Percentiles rank a stretch among this genome's conserved stretches.
These are phyloP conservation scores for Bungarus multicinctus DNA, from an alignment of 2,113 vertebrate genomes.

Conservation along the genomic window DNA sequence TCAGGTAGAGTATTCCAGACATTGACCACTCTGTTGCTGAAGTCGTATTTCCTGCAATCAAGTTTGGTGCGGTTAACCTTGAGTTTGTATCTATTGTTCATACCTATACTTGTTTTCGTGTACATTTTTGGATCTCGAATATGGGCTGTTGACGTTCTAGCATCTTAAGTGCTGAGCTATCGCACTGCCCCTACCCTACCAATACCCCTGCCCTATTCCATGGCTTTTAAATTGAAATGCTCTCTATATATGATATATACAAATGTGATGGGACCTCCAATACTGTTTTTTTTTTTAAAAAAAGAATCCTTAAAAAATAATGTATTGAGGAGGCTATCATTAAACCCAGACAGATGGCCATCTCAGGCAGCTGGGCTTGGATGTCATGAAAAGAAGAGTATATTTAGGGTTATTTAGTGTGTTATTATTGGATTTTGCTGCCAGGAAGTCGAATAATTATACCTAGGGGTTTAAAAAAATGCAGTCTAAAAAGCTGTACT, in stretches of 20 bases:
- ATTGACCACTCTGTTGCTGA: too few species aligned
- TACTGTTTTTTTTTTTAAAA: neutral
- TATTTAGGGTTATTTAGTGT: neutral
- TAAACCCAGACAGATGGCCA: neutral
- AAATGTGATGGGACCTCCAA: neutral
- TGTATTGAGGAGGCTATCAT: neutral
- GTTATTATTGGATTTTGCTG: neutral
- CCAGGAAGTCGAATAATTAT: neutral
- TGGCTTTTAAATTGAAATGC: neutral
- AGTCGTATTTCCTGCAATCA: too few species aligned
- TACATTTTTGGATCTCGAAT: neutral
- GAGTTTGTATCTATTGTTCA: too few species aligned
- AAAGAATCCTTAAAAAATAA: neutral
- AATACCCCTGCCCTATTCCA: neutral
- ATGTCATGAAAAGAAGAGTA: neutral
- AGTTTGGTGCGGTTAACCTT: too few species aligned
- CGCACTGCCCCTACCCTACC: neutral
- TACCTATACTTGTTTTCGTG: too few species aligned
- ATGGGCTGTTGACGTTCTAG: neutral
- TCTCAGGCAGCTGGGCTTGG: neutral
- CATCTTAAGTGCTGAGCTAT: neutral
- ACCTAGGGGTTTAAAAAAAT: neutral
- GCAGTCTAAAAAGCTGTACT: neutral
- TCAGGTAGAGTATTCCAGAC: too few species aligned
- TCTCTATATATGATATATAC: neutral